These are phyloP conservation scores for Delphinapterus leucas DNA, from an alignment of 2,113 vertebrate genomes.

Conservation along the genomic window DNA sequence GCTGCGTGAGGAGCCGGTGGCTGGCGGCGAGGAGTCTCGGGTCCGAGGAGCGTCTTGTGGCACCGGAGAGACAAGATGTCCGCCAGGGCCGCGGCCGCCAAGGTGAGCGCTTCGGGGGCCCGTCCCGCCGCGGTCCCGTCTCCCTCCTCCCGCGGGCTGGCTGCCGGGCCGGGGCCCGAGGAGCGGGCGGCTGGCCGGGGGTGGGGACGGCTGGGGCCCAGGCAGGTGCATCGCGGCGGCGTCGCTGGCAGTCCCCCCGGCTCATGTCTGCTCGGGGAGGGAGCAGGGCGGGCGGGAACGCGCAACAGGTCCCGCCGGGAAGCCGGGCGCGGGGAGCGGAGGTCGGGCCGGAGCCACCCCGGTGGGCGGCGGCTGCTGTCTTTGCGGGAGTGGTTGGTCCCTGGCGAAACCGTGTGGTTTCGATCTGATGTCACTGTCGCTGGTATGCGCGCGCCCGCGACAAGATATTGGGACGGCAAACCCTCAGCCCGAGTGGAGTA, in stretches of 20 bases:
- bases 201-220: background rate
- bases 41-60: constrained; percentile 60
- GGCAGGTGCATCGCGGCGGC: constrained; percentile 49
- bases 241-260: background rate
- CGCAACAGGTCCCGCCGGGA: constrained; percentile 54
- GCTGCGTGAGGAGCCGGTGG: constrained; percentile 74
- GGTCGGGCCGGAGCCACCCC: background rate
- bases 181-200: background rate
- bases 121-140: background rate
- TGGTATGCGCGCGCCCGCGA: constrained; percentile 62
- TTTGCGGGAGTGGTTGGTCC: background rate
- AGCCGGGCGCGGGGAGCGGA: background rate
- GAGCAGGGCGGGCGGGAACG: background rate
- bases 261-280: background rate
- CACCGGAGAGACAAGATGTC: constrained; percentile 91
- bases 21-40: constrained; percentile 44
- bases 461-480: background rate
- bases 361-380: background rate
- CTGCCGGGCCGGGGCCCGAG: background rate
- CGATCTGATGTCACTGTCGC: constrained; percentile 81
- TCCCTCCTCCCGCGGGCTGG: background rate
- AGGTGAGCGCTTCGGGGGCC: constrained; percentile 83
- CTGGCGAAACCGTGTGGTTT: constrained; percentile 83
- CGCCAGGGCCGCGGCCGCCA: constrained; percentile 86
- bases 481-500: background rate